Conservation (phyloP, 2,113 vertebrate species). For the Poeciliopsis turrubarensis region DNA sequence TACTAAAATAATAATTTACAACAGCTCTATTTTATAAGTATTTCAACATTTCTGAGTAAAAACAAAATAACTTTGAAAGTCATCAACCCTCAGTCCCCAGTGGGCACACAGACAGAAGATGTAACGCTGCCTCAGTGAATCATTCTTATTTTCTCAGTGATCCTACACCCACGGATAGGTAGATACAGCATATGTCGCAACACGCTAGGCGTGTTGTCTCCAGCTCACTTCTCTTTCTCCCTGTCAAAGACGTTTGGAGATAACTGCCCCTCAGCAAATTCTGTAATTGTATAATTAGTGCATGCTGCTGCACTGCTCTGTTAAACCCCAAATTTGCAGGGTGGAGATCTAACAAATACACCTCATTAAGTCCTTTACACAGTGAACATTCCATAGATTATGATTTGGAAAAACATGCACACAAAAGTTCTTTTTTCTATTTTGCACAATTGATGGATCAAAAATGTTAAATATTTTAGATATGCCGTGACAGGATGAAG, state of each 20-base stretch:
- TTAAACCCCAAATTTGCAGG: slow-evolving; percentile 2
- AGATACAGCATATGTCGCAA: slow-evolving; percentile 49
- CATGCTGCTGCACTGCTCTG: slow-evolving; percentile 4
- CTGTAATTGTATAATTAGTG: slow-evolving; percentile 54
- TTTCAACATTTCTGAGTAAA: too few relatives aligned
- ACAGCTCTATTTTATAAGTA: too few relatives aligned
- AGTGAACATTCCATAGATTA: background rate
- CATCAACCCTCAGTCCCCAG: slow-evolving; percentile 18
- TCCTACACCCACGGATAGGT: slow-evolving; percentile 24
- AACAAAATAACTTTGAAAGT: background rate
- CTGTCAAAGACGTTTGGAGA: slow-evolving; percentile 9
- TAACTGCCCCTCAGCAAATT: slow-evolving; percentile 34
- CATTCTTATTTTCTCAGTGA: slow-evolving; percentile 11
- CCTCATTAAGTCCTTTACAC: background rate
- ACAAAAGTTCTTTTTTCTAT: background rate
- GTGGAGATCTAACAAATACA: slow-evolving; percentile 9
- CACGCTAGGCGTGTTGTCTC: slow-evolving; percentile 51
- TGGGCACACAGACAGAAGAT: slow-evolving; percentile 10
- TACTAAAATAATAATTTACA: too few relatives aligned
- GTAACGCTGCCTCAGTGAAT: slow-evolving; percentile 15
- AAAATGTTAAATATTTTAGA: slow-evolving; percentile 33
- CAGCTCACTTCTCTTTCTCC: slow-evolving; percentile 20
- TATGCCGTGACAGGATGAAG: slow-evolving; percentile 44
- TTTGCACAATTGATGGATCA: slow-evolving; percentile 7
- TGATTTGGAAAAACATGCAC: background rate